Base-by-base conservation (phyloP, 1,140 invertebrate genomes). In the Rhynchophorus ferrugineus region DNA sequence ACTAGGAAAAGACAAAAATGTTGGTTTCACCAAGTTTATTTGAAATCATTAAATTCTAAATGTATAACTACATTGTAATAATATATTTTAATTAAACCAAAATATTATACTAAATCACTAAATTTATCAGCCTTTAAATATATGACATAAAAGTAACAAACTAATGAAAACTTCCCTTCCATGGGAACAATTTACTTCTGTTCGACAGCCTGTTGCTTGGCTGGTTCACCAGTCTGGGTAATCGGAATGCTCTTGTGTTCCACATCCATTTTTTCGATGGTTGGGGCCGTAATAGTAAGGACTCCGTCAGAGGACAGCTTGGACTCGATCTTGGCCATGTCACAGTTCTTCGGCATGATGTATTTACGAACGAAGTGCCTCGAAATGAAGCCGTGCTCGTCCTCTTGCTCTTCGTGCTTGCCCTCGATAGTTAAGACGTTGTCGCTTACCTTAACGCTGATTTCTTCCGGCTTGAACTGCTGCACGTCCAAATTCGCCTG, bases 381-480 rank as follows among this genome's bases (percentile, higher is more conserved):
- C 5, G 24, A 29, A 13, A 88, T 80, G 55, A 67, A 83, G 0
- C 86, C 87, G 53, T 87, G 83, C 21, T 84, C 77, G 44, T 88
- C 85, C 42, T 79, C 70, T 43, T 83, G 83, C 61, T 89, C 84
- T 57, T 87, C 82, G 44, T 88, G 85, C 60, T 85, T 88, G 1
- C 79, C 84, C 56, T 84, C 79, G 1, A 88, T 73, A 1, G 85
- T 64, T 0, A 87, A 72, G 5, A 70, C 75, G 36, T 82, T 81
- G 41, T 89, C 85, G 0, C 83, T 85, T 5, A 29, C 24, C 24
- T 29, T 29, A 11, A 29, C 24, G 24, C 5, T 29, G 24, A 94
- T 82, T 65, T 94, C 90, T 37, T 85, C 81, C 0, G 89, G 89
- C 22, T 79, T 72, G 65, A 94, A 95, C 57, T 93, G 88, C 34